These are phyloP conservation scores for Lichenostomus cassidix DNA, from an alignment of 2,113 vertebrate genomes.

Conservation along the genomic window DNA sequence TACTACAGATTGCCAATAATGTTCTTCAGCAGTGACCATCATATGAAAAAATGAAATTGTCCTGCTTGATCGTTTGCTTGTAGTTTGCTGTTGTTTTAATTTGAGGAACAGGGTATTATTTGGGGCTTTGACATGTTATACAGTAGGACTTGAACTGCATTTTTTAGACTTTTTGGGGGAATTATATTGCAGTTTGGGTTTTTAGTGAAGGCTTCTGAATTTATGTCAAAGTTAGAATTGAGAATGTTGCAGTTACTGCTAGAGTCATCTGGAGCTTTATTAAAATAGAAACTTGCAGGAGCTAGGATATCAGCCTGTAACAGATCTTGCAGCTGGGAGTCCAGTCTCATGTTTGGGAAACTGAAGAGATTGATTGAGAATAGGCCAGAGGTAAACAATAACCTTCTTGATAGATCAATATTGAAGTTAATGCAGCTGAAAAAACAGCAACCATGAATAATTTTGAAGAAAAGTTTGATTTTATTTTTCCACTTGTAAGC, in stretches of 20 bases:
- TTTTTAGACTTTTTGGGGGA: background rate
- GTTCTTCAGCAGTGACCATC: background rate
- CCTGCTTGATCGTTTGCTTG: background rate
- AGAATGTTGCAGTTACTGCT: background rate
- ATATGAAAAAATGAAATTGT: fast-evolving
- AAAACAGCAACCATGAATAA: background rate
- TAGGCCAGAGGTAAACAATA: background rate
- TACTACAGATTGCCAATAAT: background rate
- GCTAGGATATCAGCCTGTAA: background rate
- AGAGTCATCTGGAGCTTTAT: background rate
- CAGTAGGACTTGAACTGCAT: background rate
- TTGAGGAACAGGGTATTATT: background rate
- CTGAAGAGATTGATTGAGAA: background rate
- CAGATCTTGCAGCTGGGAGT: background rate
- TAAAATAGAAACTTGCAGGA: background rate
- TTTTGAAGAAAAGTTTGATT: background rate
- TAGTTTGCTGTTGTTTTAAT: background rate
- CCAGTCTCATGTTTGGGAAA: background rate
- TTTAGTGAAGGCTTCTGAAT: background rate
- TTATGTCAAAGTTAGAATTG: background rate
- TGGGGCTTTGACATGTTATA: background rate
- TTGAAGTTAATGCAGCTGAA: background rate
- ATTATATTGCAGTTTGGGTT: background rate
- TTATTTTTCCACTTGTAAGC: background rate
- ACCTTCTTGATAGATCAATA: background rate